Evolutionary conservation across 2,113 vertebrate species (phyloP).

Genomic region (Corythoichthys haematopterus): DNA sequence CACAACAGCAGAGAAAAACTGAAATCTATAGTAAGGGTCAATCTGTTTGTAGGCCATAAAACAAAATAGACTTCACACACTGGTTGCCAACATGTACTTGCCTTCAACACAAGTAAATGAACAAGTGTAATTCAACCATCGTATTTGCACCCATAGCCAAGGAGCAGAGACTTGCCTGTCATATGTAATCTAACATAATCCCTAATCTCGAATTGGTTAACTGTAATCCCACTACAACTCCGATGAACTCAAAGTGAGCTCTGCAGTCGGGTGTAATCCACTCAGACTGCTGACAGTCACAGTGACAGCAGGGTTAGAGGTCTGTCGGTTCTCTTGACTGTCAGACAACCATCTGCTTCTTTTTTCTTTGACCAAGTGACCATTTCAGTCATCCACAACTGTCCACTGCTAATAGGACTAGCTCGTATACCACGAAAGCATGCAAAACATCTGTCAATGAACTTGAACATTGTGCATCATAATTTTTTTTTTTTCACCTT

Average conservation of each 20-base stretch:
- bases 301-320: conserved; percentile 40
- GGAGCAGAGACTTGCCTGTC: conserved; percentile 19
- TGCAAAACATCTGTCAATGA: conserved; percentile 39
- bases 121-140: neutral
- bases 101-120: neutral
- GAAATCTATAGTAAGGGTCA: neutral
- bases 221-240: conserved; percentile 48
- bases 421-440: conserved; percentile 14
- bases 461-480: conserved; percentile 13
- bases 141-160: conserved; percentile 3
- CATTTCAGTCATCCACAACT: conserved; percentile 9
- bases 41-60: neutral
- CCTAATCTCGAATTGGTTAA: conserved; percentile 48
- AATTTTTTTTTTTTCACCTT: conserved; percentile 4
- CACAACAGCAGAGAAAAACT: neutral
- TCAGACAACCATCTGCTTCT: conserved; percentile 43
- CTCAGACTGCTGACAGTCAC: conserved; percentile 46
- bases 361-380: neutral
- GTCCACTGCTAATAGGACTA: conserved; percentile 8
- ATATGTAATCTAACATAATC: conserved; percentile 53
- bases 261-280: conserved; percentile 53
- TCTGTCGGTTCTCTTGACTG: conserved; percentile 17
- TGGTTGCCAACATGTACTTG: neutral
- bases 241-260: conserved; percentile 40
- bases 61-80: neutral